Evolutionary conservation across 35 echinoderm and acorn worm genomes (phyloP).

Genomic region (Ophiothrix spiculata): DNA sequence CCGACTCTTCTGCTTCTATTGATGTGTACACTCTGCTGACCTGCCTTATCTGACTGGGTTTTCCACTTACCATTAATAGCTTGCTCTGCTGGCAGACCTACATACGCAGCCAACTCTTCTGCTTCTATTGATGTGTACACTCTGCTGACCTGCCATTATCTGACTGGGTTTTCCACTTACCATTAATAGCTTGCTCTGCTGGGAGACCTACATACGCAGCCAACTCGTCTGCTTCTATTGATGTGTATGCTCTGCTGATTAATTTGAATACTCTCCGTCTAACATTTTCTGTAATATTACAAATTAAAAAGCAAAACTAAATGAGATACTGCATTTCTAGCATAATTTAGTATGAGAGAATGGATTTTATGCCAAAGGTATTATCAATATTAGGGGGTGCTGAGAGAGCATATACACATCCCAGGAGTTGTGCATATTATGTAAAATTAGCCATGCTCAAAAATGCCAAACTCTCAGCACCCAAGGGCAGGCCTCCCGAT

Average conservation of each 20-base stretch:
- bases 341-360: too few species aligned
- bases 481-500: background rate
- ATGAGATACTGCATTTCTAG: too few species aligned
- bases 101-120: constrained; percentile 79
- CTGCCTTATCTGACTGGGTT: too few species aligned
- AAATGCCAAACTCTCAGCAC: too few species aligned
- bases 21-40: constrained; percentile 82
- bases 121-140: constrained; percentile 86
- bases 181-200: constrained; percentile 82
- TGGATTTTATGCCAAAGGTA: too few species aligned
- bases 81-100: constrained; percentile 79
- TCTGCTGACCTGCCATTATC: constrained; percentile 64
- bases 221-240: constrained; percentile 87
- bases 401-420: too few species aligned
- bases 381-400: too few species aligned
- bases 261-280: constrained; percentile 82
- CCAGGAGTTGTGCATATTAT: too few species aligned
- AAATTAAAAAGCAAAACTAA: too few species aligned
- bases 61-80: constrained; percentile 77
- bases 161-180: too few species aligned
- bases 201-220: constrained; percentile 72
- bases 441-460: too few species aligned
- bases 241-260: constrained; percentile 80
- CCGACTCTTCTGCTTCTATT: constrained; percentile 86
- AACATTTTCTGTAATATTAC: constrained; percentile 68